Base-by-base conservation (phyloP, 2,888 invertebrate genomes). In the Quadroppia sp. region DNA sequence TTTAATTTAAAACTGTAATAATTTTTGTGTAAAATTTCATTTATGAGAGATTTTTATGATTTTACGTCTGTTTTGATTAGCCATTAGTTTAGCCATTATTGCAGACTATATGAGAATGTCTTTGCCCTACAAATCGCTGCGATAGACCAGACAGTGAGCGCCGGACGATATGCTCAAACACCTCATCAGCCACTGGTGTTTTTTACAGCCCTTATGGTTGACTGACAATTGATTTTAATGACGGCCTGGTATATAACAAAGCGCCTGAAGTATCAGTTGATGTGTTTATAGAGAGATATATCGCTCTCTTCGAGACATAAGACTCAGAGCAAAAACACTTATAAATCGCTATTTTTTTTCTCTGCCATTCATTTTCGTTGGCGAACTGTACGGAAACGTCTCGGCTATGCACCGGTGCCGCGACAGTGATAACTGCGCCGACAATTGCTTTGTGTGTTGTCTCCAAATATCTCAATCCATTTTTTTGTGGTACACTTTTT, bases 311-410 rank as follows among this genome's bases (percentile, higher is more conserved):
- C 28, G 23, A n/a, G 23, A 13, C 53, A 23, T 25, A 53, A 50
- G 53, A 6, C 23, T 23, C 23, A n/a, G 50, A 20, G 50, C 20
- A n/a, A n/a, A n/a, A 20, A 53, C 23, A 4, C 53, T 45, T 45
- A 45, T 45, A 45, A 45, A 45, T 45, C 15, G 45, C 15, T 45
- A 13, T 45, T 17, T 7, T 45, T 15, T 45, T 45, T 45, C 15
- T 45, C 2, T 45, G 45, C 45, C 15, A 17, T 45, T 45, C 45
- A 45, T 45, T 45, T n/a, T n/a, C n/a, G n/a, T n/a, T 45, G 45
- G 45, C 45, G 45, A 45, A 45, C 45, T 45, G 15, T 45, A 53
- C 53, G 53, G 53, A 53, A 53, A 53, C 23, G 53, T 53, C 53
- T 20, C 2, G n/a, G 53, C 53, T 53, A 53, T 53, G 53, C 25